Percentiles rank a stretch among this genome's conserved stretches.
Conservation (phyloP, 2,113 vertebrate genomes). For the Chamaetylas fuelleborni region DNA sequence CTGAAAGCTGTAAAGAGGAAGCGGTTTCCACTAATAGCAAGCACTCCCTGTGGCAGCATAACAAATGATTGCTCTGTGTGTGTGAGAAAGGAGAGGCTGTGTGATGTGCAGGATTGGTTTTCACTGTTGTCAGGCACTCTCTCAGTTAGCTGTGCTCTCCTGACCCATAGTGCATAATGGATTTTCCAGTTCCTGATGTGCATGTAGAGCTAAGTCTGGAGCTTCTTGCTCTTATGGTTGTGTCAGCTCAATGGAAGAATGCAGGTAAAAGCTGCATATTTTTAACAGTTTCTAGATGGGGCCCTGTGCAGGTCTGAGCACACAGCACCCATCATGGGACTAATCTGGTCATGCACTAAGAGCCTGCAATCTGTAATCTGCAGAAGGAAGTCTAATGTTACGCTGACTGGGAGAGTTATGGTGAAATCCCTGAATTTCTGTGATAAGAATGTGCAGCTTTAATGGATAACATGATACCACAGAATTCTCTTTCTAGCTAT, state of each 20-base stretch:
- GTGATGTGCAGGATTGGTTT: not conserved
- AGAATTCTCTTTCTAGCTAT: not conserved
- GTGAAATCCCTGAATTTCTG: not conserved
- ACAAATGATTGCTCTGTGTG: not conserved
- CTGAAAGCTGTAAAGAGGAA: not conserved
- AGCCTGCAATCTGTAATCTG: not conserved
- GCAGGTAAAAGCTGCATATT: not conserved
- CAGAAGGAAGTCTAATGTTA: not conserved
- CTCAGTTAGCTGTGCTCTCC: not conserved
- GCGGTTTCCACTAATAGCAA: not conserved
- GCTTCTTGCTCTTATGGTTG: not conserved
- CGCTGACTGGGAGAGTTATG: not conserved
- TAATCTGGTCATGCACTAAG: not conserved
- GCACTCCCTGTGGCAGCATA: not conserved
- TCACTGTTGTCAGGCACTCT: not conserved
- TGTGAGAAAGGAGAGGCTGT: not conserved
- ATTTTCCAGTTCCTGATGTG: constrained; percentile 18
- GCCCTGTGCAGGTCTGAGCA: not conserved
- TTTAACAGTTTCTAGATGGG: not conserved
- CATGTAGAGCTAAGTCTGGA: not conserved
- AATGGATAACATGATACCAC: not conserved
- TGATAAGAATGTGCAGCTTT: not conserved
- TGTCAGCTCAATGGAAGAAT: not conserved
- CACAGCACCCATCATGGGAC: not conserved
- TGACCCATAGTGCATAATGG: not conserved